phyloP scores from a whole-genome alignment of 2,113 vertebrate species.

The Acrocephalus arundinaceus region DNA sequence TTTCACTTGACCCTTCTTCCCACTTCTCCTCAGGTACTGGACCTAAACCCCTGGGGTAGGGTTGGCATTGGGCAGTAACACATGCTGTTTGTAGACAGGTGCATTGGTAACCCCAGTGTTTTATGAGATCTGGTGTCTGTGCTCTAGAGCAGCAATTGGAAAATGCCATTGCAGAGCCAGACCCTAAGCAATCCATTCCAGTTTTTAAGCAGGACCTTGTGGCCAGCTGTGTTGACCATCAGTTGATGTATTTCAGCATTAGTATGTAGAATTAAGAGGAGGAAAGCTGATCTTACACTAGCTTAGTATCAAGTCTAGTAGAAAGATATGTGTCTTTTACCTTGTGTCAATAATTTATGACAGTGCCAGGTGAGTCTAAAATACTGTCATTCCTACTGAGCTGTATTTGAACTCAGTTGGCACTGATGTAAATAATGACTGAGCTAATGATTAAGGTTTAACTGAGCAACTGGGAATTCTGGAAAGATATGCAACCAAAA shows the following conservation, averaged over 20 bases:
- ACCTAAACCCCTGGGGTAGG: neutral
- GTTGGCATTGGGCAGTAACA: neutral
- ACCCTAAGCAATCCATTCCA: neutral
- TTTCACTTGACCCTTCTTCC: slow-evolving; percentile 66
- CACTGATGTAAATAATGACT: neutral
- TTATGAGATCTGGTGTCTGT: neutral
- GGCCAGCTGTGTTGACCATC: neutral
- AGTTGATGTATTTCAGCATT: neutral
- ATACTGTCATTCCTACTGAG: neutral
- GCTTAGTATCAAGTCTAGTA: neutral
- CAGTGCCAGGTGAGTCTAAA: neutral
- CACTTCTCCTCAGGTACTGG: slow-evolving; percentile 57
- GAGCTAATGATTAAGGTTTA: neutral
- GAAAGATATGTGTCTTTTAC: neutral
- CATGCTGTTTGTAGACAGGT: neutral
- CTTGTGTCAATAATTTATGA: neutral
- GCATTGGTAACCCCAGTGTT: neutral
- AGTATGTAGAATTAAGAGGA: neutral
- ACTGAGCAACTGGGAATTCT: neutral
- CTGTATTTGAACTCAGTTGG: neutral
- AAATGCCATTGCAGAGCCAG: neutral
- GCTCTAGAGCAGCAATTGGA: neutral
- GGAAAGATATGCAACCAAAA: neutral
- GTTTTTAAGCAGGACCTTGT: neutral
- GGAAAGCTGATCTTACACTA: neutral